Evolutionary conservation across 2,888 invertebrate species (phyloP).

Genomic region (Chirona hameri): DNA sequence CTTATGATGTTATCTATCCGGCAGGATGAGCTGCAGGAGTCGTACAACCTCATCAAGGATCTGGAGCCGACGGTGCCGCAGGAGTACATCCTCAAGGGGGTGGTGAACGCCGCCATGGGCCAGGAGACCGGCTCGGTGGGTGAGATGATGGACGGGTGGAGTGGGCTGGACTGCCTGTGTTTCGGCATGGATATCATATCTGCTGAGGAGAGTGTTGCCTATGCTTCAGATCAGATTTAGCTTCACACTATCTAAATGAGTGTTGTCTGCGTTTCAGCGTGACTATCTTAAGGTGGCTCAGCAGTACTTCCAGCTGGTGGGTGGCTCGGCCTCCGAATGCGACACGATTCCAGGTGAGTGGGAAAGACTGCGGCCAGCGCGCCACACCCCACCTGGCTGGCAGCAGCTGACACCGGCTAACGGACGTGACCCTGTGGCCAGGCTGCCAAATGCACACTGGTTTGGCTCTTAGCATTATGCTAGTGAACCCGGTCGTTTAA

Average conservation of each 20-base stretch:
- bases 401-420: too few relatives aligned
- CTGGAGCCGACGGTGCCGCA: constrained; percentile 89
- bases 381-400: too few relatives aligned
- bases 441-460: too few relatives aligned
- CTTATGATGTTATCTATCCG: too few relatives aligned
- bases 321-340: constrained; percentile 93
- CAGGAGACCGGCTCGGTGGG: constrained; percentile 86
- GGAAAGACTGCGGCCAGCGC: too few relatives aligned
- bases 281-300: constrained; percentile 93
- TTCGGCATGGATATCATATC: neutral
- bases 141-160: neutral
- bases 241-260: too few relatives aligned
- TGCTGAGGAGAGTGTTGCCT: too few relatives aligned
- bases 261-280: constrained; percentile 57
- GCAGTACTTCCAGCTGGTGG: constrained; percentile 93
- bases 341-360: constrained; percentile 72
- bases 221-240: too few relatives aligned
- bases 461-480: too few relatives aligned
- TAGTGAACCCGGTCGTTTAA: too few relatives aligned
- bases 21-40: constrained; percentile 76
- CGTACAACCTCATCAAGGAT: constrained; percentile 81
- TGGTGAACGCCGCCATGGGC: constrained; percentile 88
- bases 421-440: too few relatives aligned
- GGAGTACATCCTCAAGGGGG: constrained; percentile 94
- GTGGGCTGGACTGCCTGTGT: neutral